Evolutionary conservation across 1,140 invertebrate genomes (phyloP).

Genomic region (Neodiprion pinetum): DNA sequence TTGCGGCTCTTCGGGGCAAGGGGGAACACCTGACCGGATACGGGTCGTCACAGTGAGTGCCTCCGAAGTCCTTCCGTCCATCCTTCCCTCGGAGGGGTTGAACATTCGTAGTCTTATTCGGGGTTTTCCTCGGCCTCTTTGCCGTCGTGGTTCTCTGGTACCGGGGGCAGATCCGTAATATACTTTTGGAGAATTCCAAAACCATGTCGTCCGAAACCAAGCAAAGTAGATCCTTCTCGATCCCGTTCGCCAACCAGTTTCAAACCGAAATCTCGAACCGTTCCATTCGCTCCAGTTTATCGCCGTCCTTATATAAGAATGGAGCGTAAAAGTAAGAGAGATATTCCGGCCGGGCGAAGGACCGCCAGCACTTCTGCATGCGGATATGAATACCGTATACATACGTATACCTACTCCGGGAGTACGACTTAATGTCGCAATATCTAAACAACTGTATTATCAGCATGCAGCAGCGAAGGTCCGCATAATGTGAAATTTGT

Average conservation of each 20-base stretch:
- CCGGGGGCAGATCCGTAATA: too few relatives aligned
- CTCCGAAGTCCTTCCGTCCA: background rate
- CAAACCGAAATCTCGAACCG: too few relatives aligned
- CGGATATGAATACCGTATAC: background rate
- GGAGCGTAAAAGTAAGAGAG: too few relatives aligned
- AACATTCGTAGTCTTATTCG: background rate
- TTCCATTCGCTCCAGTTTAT: too few relatives aligned
- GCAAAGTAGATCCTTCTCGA: too few relatives aligned
- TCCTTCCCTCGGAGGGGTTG: background rate
- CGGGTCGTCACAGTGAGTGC: background rate
- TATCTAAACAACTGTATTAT: conserved; percentile 52
- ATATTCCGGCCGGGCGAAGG: too few relatives aligned
- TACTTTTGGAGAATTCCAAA: too few relatives aligned
- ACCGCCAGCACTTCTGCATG: background rate
- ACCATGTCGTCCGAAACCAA: too few relatives aligned
- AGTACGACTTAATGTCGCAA: conserved; percentile 12
- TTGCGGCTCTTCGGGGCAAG: background rate
- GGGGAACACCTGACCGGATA: conserved; percentile 3
- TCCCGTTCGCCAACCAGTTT: too few relatives aligned
- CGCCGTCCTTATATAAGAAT: too few relatives aligned
- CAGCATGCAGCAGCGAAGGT: conserved; percentile 50
- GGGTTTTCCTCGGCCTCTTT: too few relatives aligned
- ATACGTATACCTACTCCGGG: background rate
- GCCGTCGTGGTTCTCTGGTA: too few relatives aligned
- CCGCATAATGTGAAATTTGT: conserved; percentile 55